Evolutionary conservation across 1,140 invertebrate species (phyloP), one percentile per base, ranked within the genome.

Genomic region (Hyles euphorbiae): DNA sequence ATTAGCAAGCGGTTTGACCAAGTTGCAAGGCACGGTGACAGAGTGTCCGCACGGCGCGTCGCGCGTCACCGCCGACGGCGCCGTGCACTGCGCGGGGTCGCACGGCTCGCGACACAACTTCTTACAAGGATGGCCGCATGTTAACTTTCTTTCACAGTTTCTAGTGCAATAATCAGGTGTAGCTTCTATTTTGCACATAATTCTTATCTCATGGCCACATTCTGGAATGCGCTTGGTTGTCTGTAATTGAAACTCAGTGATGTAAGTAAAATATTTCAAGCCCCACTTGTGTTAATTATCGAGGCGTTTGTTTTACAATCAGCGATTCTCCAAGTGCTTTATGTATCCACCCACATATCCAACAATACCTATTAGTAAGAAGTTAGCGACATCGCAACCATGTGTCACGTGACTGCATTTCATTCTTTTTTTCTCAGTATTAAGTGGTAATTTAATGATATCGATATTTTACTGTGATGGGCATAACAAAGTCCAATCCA

Each of bases 111-210:
- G 67, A 64, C 91, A 91, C 40, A 51, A 58, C 0, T 67, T 64
- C 5, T 10, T 63, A 69, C 90, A 91, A 0, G 22, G 34, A 68
- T 91, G 90, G 0, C 90, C 90, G 72, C 91, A 91, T 6, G 60
- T 3, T 48, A 91, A 56, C 1, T 34, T 44, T 7, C 77, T 71
- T 32, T 74, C 69, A 62, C 91, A 91, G 46, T 57, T 64, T 12
- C 58, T 34, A 3, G 34, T 72, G 58, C 91, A 92, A 9, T 70
- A 22, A 3, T 48, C 51, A 6, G 73, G 68, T 4, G 56, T 63
- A 0, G 83, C 63, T 32, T 45, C 58, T 52, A 68, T 43, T 34
- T 56, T 58, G 63, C 90, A 91, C 58, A 72, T 54, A 2, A 88
- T 55, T 56, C 63, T 74, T 2, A 89, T 60, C 48, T 55, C 65